Conservation (phyloP, 2,888 invertebrate species). For the Cistogaster globosa region DNA sequence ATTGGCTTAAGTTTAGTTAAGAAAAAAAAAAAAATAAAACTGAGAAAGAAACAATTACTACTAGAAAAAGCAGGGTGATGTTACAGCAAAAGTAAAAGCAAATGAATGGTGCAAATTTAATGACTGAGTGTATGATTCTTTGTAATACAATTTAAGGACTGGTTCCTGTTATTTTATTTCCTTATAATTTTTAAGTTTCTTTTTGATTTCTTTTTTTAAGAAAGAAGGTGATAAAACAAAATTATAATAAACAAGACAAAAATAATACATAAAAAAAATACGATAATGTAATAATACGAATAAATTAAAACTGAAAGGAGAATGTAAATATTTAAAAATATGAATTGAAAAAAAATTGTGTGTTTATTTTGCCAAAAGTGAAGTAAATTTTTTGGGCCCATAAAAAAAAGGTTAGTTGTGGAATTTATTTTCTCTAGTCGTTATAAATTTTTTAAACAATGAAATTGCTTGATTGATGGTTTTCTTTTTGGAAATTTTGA, state of each 20-base stretch:
- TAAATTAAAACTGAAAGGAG: constrained; percentile 46
- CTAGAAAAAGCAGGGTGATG: background rate
- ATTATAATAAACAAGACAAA: constrained; percentile 34
- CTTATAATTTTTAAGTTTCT: constrained; percentile 60
- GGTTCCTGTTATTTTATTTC: constrained; percentile 64
- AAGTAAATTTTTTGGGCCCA: background rate
- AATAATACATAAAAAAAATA: constrained; percentile 35
- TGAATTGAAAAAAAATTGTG: background rate
- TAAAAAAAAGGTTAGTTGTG: constrained; percentile 28
- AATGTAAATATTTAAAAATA: constrained; percentile 58
- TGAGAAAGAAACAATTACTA: no score
- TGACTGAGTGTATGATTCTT: constrained; percentile 47
- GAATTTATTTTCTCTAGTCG: background rate
- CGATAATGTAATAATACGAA: constrained; percentile 33
- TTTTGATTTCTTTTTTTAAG: constrained; percentile 41
- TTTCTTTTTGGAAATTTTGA: no score
- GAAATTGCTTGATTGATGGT: no score
- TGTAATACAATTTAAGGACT: constrained; percentile 56
- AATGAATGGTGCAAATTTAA: constrained; percentile 28
- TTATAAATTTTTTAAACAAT: no score
- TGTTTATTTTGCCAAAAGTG: constrained; percentile 17
- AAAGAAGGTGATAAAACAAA: constrained; percentile 60
- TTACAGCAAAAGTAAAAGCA: background rate
- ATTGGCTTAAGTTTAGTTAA: constrained; percentile 53
- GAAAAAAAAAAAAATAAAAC: background rate